Conservation (phyloP, 2,797 vertebrate genomes). For the Coranthus polyacanthus region DNA sequence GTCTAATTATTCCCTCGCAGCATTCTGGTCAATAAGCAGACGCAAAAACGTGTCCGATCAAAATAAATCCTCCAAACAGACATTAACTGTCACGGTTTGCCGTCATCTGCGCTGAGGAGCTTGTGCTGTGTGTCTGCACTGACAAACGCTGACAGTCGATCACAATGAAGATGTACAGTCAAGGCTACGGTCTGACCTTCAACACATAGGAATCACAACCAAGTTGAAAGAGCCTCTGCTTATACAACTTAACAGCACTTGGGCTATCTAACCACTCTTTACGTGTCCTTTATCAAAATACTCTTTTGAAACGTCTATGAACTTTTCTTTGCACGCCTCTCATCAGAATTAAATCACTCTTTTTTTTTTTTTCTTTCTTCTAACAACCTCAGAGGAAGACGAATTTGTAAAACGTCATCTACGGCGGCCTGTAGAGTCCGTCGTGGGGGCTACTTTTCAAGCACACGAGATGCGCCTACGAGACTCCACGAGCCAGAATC, state of each 20-base stretch:
- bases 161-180: conserved; percentile 42
- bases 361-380: no score
- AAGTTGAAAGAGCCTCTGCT: conserved; percentile 10
- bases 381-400: background rate
- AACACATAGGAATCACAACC: conserved; percentile 19
- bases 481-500: conserved; percentile 38
- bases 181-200: conserved; percentile 47
- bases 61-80: no score
- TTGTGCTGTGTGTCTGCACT: no score
- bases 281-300: conserved; percentile 29
- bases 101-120: no score
- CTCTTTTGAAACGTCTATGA: conserved; percentile 6
- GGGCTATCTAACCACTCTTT: conserved; percentile 15
- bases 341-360: conserved; percentile 5
- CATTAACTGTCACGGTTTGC: no score
- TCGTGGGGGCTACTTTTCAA: background rate
- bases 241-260: conserved; percentile 25
- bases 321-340: background rate
- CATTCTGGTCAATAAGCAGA: no score
- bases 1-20: no score
- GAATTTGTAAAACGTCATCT: background rate
- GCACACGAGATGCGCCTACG: conserved; percentile 10
- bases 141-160: conserved; percentile 33
- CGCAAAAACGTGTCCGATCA: no score
- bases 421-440: background rate